Evolutionary conservation across 2,797 vertebrate species (phyloP).

Genomic region (Intellagama lesueurii): DNA sequence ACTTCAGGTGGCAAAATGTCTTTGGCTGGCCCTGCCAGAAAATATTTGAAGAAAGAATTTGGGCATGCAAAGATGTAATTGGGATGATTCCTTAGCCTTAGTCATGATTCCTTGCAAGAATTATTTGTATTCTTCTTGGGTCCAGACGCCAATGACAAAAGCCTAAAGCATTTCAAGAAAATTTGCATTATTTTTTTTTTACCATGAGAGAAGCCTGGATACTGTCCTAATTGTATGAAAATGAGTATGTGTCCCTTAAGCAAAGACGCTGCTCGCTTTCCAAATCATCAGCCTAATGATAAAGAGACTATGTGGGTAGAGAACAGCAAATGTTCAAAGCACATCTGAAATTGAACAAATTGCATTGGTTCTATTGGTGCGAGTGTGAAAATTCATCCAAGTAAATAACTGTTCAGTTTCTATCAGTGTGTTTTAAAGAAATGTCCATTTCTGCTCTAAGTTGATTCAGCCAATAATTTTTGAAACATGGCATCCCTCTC

Average conservation of each 20-base stretch:
- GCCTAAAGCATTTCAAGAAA: background rate
- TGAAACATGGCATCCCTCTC: too few relatives aligned
- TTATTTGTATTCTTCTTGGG: background rate
- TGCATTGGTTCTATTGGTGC: background rate
- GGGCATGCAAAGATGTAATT: background rate
- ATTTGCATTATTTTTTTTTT: background rate
- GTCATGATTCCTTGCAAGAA: conserved; percentile 8
- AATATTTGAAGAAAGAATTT: conserved; percentile 6
- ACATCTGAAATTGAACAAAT: conserved; percentile 21
- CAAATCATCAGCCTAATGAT: conserved; percentile 9
- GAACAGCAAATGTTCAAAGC: background rate
- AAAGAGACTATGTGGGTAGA: background rate
- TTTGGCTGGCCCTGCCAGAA: background rate
- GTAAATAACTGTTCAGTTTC: background rate
- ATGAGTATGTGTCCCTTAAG: conserved; percentile 7
- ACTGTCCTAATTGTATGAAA: conserved; percentile 15
- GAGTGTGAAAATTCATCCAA: background rate
- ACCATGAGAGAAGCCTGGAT: background rate
- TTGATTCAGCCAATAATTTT: background rate
- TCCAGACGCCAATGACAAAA: conserved; percentile 16
- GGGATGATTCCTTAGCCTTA: background rate
- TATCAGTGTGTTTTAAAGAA: conserved; percentile 1
- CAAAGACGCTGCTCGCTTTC: background rate
- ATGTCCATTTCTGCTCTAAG: background rate
- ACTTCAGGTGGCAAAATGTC: background rate